These are phyloP conservation scores for Pemphredon lugubris DNA, from an alignment of 2,888 invertebrate species.

Conservation along the genomic window DNA sequence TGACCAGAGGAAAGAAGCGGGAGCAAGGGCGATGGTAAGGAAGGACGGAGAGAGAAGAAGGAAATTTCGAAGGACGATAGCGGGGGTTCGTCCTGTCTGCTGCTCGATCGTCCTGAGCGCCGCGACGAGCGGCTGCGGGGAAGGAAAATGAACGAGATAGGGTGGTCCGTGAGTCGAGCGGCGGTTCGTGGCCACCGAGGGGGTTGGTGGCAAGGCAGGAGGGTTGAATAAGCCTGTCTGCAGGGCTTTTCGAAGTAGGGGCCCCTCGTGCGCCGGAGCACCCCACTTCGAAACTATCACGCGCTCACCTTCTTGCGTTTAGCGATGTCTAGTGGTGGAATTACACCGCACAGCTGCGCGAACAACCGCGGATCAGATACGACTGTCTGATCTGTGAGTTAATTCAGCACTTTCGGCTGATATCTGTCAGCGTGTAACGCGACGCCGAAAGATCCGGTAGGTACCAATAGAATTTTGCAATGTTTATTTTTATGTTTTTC, in stretches of 20 bases:
- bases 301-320: slow-evolving; percentile 5
- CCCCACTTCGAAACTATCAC: slow-evolving; percentile 14
- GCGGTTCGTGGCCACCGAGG: slow-evolving; percentile 5
- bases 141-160: slow-evolving; percentile 21
- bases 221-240: slow-evolving; percentile 45
- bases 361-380: slow-evolving; percentile 7
- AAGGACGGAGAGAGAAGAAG: slow-evolving; percentile 1
- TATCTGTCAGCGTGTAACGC: too few species aligned
- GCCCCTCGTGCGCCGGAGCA: slow-evolving; percentile 9
- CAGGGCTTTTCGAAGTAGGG: slow-evolving; percentile 16
- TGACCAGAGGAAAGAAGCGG: not conserved
- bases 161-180: slow-evolving; percentile 25
- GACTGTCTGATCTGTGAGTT: too few species aligned
- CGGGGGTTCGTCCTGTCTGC: slow-evolving; percentile 27
- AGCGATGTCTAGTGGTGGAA: slow-evolving; percentile 11
- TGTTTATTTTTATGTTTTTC: too few species aligned
- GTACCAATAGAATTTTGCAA: too few species aligned
- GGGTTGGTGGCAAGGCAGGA: slow-evolving; percentile 14
- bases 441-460: too few species aligned
- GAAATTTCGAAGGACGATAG: slow-evolving; percentile 11
- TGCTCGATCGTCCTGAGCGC: slow-evolving; percentile 14
- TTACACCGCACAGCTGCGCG: not conserved
- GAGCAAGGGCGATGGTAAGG: not conserved
- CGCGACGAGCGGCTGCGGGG: not conserved
- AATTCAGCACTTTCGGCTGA: too few species aligned